Conservation (phyloP, 2,888 invertebrate genomes). For the Agrotis clavis region DNA sequence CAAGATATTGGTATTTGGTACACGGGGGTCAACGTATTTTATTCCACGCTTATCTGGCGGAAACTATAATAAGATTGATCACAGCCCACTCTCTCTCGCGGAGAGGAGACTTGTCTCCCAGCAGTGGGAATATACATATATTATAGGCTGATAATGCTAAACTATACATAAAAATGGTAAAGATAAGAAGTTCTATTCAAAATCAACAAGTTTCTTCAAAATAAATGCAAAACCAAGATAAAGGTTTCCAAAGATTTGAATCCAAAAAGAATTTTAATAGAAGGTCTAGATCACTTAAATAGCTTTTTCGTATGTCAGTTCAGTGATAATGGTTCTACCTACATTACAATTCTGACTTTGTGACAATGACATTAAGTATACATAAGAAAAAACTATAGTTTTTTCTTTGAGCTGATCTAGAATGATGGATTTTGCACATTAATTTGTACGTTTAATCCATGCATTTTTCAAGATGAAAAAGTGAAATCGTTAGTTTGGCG, state of each 20-base stretch:
- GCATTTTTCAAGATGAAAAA: background rate
- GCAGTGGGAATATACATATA: too few relatives aligned
- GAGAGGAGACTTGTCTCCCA: too few relatives aligned
- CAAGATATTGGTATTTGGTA: too few relatives aligned
- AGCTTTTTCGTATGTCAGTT: constrained; percentile 1
- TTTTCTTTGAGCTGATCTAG: background rate
- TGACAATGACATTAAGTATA: background rate
- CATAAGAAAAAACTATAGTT: too few relatives aligned
- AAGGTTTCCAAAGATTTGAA: constrained; percentile 23
- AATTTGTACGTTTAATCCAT: background rate
- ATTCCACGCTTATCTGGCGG: too few relatives aligned
- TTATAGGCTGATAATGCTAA: too few relatives aligned
- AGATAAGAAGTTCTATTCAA: constrained; percentile 1
- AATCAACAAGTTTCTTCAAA: constrained; percentile 8
- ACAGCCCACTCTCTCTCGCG: too few relatives aligned
- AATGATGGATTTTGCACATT: background rate
- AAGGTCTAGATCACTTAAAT: constrained; percentile 8
- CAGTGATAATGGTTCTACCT: constrained; percentile 6
- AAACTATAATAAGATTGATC: too few relatives aligned
- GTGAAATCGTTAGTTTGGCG: background rate
- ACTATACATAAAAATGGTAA: background rate
- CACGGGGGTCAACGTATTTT: too few relatives aligned
- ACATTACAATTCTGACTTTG: background rate
- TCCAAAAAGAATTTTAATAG: constrained; percentile 17
- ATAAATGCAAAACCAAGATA: constrained; percentile 17